Evolutionary conservation across 2,113 vertebrate species (phyloP), one percentile per base, ranked within the genome.

Genomic region (Chitala chitala): DNA sequence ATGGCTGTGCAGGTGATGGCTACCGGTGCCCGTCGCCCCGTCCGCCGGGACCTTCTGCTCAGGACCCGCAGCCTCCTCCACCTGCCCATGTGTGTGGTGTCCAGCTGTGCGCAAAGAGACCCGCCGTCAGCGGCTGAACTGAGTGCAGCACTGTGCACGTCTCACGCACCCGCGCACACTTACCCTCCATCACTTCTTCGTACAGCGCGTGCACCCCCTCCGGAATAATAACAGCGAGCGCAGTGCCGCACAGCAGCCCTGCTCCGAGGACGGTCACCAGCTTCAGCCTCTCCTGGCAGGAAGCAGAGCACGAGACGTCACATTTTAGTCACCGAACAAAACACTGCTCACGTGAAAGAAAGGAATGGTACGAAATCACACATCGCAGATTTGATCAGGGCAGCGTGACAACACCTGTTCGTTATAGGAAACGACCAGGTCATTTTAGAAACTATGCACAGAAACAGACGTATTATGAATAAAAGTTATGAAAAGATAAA

Each of bases 191-290:
- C 74, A 95, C 89, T 69, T 99, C 97, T 84, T 97, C 96, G 86
- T 99, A 99, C 80, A 99, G 94, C 69, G 95, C 95, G 36, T 99
- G 96, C 68, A 99, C 96, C 72, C 97, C 97, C 86, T 99, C 97
- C 2, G 97, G 97, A 76, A 99, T 94, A 74, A 99, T 99, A 42
- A 99, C 96, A 22, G 95, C 97, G 71, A 99, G 87, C 0, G 97
- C 97, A 69, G 97, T 99, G 54, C 97, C 97, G 85, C 97, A 99
- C 69, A 99, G 90, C 70, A 99, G 92, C 22, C 97, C 97, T 24
- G 97, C 97, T 56, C 97, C 97, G 86, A 99, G 79, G 75, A 99
- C 95, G 0, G 97, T 98, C 83, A 99, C 92, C 86, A 98, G 74
- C 83, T 98, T 98, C 78, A 99, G 87, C 69, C 88, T 94, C 75